Conservation (phyloP, 2,113 vertebrate species). For the Gallinago jamesoni region DNA sequence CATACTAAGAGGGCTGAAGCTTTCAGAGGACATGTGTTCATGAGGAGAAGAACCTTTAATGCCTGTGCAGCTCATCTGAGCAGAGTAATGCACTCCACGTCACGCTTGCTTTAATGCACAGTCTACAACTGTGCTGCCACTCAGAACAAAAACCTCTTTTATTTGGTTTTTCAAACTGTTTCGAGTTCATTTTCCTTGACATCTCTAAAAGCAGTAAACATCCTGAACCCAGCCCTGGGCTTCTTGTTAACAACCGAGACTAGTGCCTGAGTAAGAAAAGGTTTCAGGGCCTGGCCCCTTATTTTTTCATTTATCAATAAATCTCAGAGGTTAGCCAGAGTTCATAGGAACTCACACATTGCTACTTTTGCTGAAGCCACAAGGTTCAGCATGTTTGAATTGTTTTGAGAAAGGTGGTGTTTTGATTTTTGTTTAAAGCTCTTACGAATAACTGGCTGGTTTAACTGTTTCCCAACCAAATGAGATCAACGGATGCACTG, state of each 20-base stretch:
- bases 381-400: neutral
- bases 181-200: neutral
- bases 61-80: neutral
- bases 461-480: neutral
- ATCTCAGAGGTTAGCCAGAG: conserved; percentile 54
- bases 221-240: neutral
- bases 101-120: neutral
- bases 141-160: neutral
- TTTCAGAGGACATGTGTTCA: neutral
- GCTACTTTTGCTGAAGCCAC: conserved; percentile 37
- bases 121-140: neutral
- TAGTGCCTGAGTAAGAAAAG: neutral
- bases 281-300: neutral
- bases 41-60: neutral
- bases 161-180: neutral
- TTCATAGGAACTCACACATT: conserved; percentile 33
- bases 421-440: neutral
- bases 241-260: neutral
- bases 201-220: neutral
- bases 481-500: neutral
- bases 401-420: neutral
- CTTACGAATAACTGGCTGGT: neutral
- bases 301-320: conserved; percentile 46
- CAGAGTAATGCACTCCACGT: neutral
- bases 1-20: accelerated